phyloP scores from a whole-genome alignment of 2,888 invertebrate genomes.

The Hypomecis punctinalis region DNA sequence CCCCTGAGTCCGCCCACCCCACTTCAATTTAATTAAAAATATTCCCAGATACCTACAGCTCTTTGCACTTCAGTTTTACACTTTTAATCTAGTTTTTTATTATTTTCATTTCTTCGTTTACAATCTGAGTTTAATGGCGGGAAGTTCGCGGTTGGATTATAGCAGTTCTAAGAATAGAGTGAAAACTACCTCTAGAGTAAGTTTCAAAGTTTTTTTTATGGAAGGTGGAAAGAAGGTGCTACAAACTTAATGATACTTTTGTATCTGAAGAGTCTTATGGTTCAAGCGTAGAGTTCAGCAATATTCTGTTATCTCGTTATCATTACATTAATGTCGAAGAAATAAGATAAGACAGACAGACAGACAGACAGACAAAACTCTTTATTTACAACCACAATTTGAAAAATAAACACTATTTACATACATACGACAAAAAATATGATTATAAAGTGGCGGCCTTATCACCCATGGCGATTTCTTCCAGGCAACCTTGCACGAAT shows the following conservation, averaged over 20 bases:
- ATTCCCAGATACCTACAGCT: constrained; percentile 27
- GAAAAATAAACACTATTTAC: too few relatives aligned
- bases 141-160: constrained; percentile 8
- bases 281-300: too few relatives aligned
- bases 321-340: too few relatives aligned
- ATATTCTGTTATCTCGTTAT: too few relatives aligned
- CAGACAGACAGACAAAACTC: too few relatives aligned
- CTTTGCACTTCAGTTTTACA: constrained; percentile 26
- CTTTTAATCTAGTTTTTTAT: constrained; percentile 22
- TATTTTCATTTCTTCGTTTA: constrained; percentile 12
- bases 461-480: too few relatives aligned
- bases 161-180: not conserved
- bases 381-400: too few relatives aligned
- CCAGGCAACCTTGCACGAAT: too few relatives aligned
- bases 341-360: too few relatives aligned
- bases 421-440: too few relatives aligned
- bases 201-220: not conserved
- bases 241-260: too few relatives aligned
- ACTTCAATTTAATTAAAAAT: constrained; percentile 53
- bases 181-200: not conserved
- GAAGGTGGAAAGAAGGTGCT: not conserved
- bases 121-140: constrained; percentile 14
- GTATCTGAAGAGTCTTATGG: not conserved
- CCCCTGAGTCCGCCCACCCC: constrained; percentile 17
- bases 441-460: too few relatives aligned